Evolutionary conservation across 2,113 vertebrate species (phyloP).

Genomic region (Alces alces): DNA sequence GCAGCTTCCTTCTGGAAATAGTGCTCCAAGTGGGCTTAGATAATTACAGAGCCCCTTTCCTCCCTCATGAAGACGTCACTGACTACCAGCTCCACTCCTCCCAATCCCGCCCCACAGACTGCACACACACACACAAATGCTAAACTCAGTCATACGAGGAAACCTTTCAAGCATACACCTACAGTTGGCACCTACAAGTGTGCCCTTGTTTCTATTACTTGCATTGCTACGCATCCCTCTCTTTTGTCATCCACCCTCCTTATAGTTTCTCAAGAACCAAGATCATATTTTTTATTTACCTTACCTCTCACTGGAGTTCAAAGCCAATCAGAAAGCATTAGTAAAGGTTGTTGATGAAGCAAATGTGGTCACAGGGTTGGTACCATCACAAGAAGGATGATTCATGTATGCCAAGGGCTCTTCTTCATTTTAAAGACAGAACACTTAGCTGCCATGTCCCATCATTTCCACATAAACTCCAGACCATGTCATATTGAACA

Average conservation of each 20-base stretch:
- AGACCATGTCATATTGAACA: not conserved
- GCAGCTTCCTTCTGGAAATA: not conserved
- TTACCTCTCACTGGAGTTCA: not conserved
- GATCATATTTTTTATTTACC: not conserved
- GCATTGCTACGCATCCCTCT: not conserved
- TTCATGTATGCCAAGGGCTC: not conserved
- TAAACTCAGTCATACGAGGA: not conserved
- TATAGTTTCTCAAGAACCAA: not conserved
- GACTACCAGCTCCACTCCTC: not conserved
- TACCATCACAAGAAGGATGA: not conserved
- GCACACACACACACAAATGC: not conserved
- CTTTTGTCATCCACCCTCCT: not conserved
- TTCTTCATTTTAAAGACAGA: not conserved
- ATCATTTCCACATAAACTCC: not conserved
- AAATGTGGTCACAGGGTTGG: not conserved
- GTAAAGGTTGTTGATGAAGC: not conserved
- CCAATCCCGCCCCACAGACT: fast-evolving
- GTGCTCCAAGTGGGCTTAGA: not conserved
- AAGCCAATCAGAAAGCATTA: not conserved
- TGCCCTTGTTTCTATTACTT: not conserved
- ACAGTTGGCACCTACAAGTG: not conserved
- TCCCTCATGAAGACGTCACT: not conserved
- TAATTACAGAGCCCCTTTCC: not conserved
- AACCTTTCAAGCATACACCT: not conserved
- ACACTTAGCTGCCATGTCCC: not conserved